Percentiles rank a stretch among this genome's conserved stretches.
Conservation (phyloP, 2,797 vertebrate genomes). For the Acrossocheilus fasciatus region DNA sequence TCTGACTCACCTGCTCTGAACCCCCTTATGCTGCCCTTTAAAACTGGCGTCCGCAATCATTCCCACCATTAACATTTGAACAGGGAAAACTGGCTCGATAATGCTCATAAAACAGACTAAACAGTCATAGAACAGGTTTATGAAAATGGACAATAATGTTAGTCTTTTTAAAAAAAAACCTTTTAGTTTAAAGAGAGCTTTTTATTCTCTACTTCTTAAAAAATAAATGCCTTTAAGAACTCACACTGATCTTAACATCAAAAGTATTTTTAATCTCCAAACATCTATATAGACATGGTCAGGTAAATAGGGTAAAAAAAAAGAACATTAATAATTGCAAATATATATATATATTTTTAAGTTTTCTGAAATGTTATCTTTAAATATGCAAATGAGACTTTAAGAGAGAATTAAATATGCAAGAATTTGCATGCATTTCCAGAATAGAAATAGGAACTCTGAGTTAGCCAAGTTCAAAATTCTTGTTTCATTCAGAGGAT, state of each 20-base stretch:
- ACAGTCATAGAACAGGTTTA: neutral
- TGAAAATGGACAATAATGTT: neutral
- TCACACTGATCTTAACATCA: neutral
- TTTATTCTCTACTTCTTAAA: neutral
- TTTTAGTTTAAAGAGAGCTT: neutral
- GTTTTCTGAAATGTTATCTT: neutral
- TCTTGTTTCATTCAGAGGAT: neutral
- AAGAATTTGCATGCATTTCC: neutral
- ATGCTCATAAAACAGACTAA: neutral
- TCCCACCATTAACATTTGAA: neutral
- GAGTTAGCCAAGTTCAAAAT: neutral
- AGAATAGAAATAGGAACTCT: neutral
- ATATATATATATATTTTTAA: neutral
- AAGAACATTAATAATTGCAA: neutral
- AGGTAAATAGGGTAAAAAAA: neutral
- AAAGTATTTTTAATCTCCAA: neutral
- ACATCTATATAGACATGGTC: neutral
- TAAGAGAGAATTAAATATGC: neutral
- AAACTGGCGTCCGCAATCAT: neutral
- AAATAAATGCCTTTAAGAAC: neutral
- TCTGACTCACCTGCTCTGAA: slow-evolving; percentile 68
- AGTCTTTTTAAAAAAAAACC: too few relatives aligned
- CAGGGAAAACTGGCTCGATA: neutral
- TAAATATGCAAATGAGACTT: neutral
- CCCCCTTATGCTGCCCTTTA: slow-evolving; percentile 12